Evolutionary conservation across 1,140 invertebrate species (phyloP).

Genomic region (Drosophila bocki): DNA sequence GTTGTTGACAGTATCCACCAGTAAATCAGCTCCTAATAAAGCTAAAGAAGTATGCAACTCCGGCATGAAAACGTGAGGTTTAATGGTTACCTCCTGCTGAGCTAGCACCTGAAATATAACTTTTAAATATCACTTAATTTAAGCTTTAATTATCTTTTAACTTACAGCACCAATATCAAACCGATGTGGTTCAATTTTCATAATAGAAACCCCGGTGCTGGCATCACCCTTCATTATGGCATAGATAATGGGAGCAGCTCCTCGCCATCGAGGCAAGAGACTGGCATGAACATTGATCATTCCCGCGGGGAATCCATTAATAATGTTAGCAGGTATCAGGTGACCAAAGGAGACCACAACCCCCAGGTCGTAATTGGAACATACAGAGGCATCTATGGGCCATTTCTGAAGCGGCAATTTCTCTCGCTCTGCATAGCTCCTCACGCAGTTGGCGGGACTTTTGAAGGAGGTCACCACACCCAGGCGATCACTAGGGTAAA

Average conservation of each 20-base stretch:
- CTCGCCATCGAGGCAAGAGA: conserved; percentile 96
- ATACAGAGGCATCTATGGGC: conserved; percentile 85
- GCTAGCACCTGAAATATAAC: conserved; percentile 88
- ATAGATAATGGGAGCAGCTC: conserved; percentile 87
- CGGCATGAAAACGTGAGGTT: conserved; percentile 87
- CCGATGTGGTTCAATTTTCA: conserved; percentile 93
- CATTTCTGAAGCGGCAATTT: conserved; percentile 86
- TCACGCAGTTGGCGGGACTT: conserved; percentile 86
- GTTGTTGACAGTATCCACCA: conserved; percentile 88
- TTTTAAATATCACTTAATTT: neutral
- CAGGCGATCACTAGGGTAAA: conserved; percentile 19
- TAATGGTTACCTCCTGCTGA: conserved; percentile 88
- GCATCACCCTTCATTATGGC: conserved; percentile 92
- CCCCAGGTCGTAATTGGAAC: conserved; percentile 87
- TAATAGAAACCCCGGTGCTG: conserved; percentile 94
- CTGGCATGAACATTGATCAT: conserved; percentile 97
- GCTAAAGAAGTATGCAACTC: conserved; percentile 89
- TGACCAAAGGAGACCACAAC: conserved; percentile 91
- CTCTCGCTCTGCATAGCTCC: conserved; percentile 76
- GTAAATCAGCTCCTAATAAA: conserved; percentile 89
- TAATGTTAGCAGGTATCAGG: conserved; percentile 88
- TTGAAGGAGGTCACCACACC: conserved; percentile 88
- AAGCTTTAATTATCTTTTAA: neutral
- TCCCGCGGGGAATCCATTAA: conserved; percentile 89
- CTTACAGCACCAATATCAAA: conserved; percentile 93